phyloP scores from a whole-genome alignment of 2,113 vertebrate genomes.

The Coturnix japonica region DNA sequence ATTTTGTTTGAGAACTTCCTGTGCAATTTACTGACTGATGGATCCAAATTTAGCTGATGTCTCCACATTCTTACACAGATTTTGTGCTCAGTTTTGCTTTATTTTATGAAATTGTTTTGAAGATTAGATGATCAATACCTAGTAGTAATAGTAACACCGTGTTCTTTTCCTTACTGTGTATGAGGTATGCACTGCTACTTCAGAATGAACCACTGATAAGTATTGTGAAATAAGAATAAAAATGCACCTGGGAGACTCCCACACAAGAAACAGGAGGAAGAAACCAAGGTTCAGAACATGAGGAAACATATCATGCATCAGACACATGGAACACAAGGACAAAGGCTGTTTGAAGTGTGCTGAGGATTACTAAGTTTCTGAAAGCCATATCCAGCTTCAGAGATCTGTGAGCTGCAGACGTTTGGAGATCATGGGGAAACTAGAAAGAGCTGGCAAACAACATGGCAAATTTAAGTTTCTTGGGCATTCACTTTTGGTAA shows the following conservation, averaged over 20 bases:
- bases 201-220: background rate
- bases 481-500: background rate
- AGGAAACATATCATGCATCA: background rate
- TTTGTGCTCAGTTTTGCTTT: background rate
- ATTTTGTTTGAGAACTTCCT: background rate
- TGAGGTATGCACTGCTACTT: background rate
- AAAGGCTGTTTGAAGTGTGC: background rate
- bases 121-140: background rate
- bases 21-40: background rate
- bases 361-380: background rate
- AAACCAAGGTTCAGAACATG: background rate
- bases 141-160: background rate
- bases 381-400: background rate
- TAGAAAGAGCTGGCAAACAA: background rate
- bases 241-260: background rate
- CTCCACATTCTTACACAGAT: background rate
- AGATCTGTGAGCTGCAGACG: background rate
- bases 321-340: fast-evolving
- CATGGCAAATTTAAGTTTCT: background rate
- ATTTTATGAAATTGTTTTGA: background rate
- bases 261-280: background rate
- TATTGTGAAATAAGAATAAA: background rate
- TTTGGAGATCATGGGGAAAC: background rate
- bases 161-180: background rate
- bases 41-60: background rate